phyloP scores from a whole-genome alignment of 1,140 invertebrate species.

The Cydia amplana region DNA sequence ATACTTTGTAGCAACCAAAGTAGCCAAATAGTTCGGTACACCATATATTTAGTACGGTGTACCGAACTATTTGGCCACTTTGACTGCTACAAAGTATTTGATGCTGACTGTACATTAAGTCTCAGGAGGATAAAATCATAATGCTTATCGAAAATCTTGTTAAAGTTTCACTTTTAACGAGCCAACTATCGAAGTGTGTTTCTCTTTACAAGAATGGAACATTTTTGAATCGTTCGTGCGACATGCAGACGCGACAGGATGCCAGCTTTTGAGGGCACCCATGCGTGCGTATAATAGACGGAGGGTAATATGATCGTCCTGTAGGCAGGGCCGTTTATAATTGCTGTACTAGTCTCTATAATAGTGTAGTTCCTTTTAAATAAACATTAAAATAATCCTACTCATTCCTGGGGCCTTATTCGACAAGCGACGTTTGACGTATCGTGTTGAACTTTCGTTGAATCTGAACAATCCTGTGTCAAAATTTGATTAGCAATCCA shows the following conservation, averaged over 20 bases:
- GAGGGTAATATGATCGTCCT: conserved; percentile 18
- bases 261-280: conserved; percentile 3
- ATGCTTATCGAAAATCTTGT: background rate
- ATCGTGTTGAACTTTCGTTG: too few relatives aligned
- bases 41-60: too few relatives aligned
- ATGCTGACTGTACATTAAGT: too few relatives aligned
- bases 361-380: background rate
- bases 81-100: too few relatives aligned
- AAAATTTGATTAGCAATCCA: too few relatives aligned
- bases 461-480: too few relatives aligned
- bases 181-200: conserved; percentile 8
- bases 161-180: background rate
- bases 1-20: too few relatives aligned
- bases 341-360: background rate
- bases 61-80: too few relatives aligned
- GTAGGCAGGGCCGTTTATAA: conserved; percentile 21
- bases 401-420: background rate
- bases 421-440: too few relatives aligned
- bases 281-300: conserved; percentile 24
- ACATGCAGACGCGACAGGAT: conserved; percentile 26
- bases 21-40: too few relatives aligned
- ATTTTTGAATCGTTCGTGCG: background rate
- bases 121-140: too few relatives aligned
- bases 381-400: background rate
- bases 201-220: conserved; percentile 16